Evolutionary conservation across 2,888 invertebrate genomes (phyloP), one percentile per base, ranked within the genome.

Genomic region (Agrochola macilenta): DNA sequence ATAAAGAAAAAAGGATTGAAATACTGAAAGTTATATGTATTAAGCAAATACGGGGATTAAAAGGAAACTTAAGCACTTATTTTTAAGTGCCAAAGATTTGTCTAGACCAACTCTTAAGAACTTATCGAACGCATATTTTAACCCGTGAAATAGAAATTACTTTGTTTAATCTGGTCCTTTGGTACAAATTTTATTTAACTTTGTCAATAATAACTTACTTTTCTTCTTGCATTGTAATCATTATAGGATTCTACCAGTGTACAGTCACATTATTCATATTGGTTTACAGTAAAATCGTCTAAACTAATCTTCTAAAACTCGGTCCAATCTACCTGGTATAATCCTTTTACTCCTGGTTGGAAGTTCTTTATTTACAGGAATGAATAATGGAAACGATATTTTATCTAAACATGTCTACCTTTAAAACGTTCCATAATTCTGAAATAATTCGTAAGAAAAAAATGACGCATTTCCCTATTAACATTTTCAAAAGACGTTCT

Each of bases 401-500:
- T 65, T n/a, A 64, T 14, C 2, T 26, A 17, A 58, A 60, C 0
- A 61, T 39, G 20, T 11, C 43, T 11, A 23, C 17, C 39, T 17
- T 26, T 12, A 54, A 54, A 54, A 76, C 8, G 4, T 5, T 30
- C 14, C 30, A 17, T 30, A 23, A 49, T 75, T 69, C 14, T 30
- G 4, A 35, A 66, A 75, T 46, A 39, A 73, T 74, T 70, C 70
- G 26, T 35, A 66, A 63, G 35, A 43, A 76, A 81, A 84, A 72
- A 68, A 81, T 39, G 0, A 65, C 73, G 7, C 30, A 12, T 74
- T 63, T 64, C 26, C 72, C 46, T 81, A 81, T 78, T 83, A 82
- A 69, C 58, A 61, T 76, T 78, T 76, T 69, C 69, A 76, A 35
- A 87, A 79, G 78, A 82, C 68, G 65, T 76, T 76, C 72, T 76